Percentiles rank a stretch among this genome's conserved stretches.
Conservation (phyloP, 2,888 invertebrate species). For the Cancer borealis region DNA sequence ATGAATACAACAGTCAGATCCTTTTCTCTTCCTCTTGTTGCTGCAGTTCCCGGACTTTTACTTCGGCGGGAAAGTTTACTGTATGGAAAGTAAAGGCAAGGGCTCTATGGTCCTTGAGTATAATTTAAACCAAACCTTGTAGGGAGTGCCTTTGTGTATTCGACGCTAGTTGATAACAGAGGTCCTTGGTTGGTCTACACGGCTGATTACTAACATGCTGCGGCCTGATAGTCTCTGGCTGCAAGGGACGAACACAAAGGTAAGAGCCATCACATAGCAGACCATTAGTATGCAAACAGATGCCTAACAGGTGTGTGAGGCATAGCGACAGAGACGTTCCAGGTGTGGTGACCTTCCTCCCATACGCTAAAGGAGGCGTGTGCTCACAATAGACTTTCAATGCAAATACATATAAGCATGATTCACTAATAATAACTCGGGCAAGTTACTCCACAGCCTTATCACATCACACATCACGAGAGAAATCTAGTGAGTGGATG, state of each 20-base stretch:
- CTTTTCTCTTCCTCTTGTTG: background rate
- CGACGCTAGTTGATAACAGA: constrained; percentile 2
- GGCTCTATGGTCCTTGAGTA: background rate
- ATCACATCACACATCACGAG: background rate
- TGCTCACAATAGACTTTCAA: background rate
- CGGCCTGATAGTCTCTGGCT: background rate
- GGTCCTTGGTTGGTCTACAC: constrained; percentile 16
- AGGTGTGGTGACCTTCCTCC: background rate
- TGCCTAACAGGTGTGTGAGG: constrained; percentile 25
- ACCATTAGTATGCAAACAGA: background rate
- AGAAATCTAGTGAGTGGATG: background rate
- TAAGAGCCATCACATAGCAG: background rate
- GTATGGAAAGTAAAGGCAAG: background rate
- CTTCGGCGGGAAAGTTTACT: background rate
- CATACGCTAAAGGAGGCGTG: background rate
- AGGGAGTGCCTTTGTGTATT: background rate
- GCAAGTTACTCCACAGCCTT: background rate
- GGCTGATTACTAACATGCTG: constrained; percentile 31
- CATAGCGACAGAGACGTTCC: background rate
- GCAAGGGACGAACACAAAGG: background rate
- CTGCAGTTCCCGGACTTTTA: background rate
- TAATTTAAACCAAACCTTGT: background rate
- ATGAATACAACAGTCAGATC: background rate
- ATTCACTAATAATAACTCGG: background rate
- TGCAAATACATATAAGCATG: background rate